Base-by-base conservation (phyloP, 92 coral and sea anemone genomes). In the Siderastrea radians region DNA sequence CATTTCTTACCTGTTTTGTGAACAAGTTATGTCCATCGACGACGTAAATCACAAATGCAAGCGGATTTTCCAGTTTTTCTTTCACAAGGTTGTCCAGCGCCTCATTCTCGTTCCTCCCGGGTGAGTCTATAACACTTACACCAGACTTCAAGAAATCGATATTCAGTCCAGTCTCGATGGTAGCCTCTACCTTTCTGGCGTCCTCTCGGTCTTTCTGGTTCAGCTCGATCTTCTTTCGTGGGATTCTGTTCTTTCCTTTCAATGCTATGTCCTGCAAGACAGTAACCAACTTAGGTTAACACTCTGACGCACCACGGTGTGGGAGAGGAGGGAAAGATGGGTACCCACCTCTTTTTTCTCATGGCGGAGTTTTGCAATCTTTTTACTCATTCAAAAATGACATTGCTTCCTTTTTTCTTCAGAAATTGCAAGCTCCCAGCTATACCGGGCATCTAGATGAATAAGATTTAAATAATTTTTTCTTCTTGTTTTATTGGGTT, bases 1-100 rank as follows among this genome's bases (percentile, higher is more conserved):
- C 7, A 50, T 3, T 3, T 48, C 92, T 71, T 72, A 90, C 96
- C 88, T 81, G 92, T 3, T 81, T 78, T 14, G 93, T 90, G 57
- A 93, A 90, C 12, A 93, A 81, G 79, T 93, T 90, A 14, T 90
- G 91, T 13, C 96, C 96, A 79, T 93, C 96, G 19, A 93, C 83
- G 57, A 93, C 90, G 64, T 93, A 93, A 55, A 93, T 88, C 17
- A 93, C 86, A 64, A 93, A 90, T 13, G 96, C 89, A 64, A 93
- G 79, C 7, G 89, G 86, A 58, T 80, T 90, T 50, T 90, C 78
- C 67, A 93, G 86, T 76, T 93, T 89, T n/a, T 90, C 73, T 7
- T 83, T 65, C 53, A 93, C 96, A 55, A 93, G 74, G 14, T 93
- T 89, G 76, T 93, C 96, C 72, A 93, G 73, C 4, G 86, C 96